A percentile compares a stretch with the other conserved stretches of the same genome.
phyloP scores from a whole-genome alignment of 2,113 vertebrate genomes.

The mouse (Mus musculus) region GRCm39 chr3:135818501-135819000 shows the following conservation, averaged over 20 bases:
- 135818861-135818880: neutral
- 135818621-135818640: slow-evolving; percentile 52
- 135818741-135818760: neutral
- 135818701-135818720: neutral
- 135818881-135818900: neutral
- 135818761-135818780: neutral
- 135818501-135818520: slow-evolving; percentile 48
- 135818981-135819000: neutral
- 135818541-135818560: neutral
- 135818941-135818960: neutral
- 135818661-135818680: neutral
- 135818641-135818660: slow-evolving; percentile 4
- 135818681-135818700: neutral
- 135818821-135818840: neutral
- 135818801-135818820: neutral
- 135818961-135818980: neutral
- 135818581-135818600: neutral
- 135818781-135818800: neutral
- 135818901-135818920: neutral
- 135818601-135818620: neutral
- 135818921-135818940: neutral
- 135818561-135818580: slow-evolving; percentile 35
- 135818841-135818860: neutral
- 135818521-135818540: slow-evolving; percentile 6
- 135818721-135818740: neutral